A percentile compares a stretch with the other conserved stretches of the same genome.
These are phyloP conservation scores for Ctenomys sociabilis DNA, from an alignment of 2,113 vertebrate species.

Conservation along the genomic window DNA sequence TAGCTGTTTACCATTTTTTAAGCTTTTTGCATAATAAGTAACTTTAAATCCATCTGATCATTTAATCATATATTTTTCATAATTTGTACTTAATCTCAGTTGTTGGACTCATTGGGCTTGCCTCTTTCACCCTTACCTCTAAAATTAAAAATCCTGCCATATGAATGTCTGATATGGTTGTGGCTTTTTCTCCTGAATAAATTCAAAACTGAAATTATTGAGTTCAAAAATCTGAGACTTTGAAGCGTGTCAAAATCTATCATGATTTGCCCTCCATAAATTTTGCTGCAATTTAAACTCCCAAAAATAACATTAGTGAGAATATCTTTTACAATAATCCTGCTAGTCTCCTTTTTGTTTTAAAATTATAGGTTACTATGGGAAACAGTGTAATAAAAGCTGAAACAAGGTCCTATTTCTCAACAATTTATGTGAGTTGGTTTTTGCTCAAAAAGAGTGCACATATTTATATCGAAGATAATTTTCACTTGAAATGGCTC, in stretches of 20 bases:
- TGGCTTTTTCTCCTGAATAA: slow-evolving; percentile 51
- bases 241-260: not conserved
- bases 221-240: slow-evolving; percentile 41
- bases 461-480: not conserved
- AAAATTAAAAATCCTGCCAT: slow-evolving; percentile 10
- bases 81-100: slow-evolving; percentile 50
- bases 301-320: slow-evolving; percentile 32
- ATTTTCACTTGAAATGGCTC: not conserved
- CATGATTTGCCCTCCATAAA: slow-evolving; percentile 7
- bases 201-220: slow-evolving; percentile 52
- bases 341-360: slow-evolving; percentile 46
- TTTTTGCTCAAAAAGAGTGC: slow-evolving; percentile 5
- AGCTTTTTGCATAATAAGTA: not conserved
- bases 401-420: slow-evolving; percentile 14
- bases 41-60: not conserved
- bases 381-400: not conserved
- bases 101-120: not conserved
- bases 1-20: not conserved
- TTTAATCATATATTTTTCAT: not conserved
- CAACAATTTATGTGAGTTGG: slow-evolving; percentile 56
- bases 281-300: slow-evolving; percentile 43
- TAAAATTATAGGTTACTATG: slow-evolving; percentile 50
- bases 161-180: slow-evolving; percentile 41
- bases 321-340: slow-evolving; percentile 39
- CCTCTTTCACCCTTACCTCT: slow-evolving; percentile 28